Percentiles rank a stretch among this genome's conserved stretches.
These are phyloP conservation scores for Eurystomus glaucurus DNA, from an alignment of 2,797 vertebrate species.

Conservation along the genomic window DNA sequence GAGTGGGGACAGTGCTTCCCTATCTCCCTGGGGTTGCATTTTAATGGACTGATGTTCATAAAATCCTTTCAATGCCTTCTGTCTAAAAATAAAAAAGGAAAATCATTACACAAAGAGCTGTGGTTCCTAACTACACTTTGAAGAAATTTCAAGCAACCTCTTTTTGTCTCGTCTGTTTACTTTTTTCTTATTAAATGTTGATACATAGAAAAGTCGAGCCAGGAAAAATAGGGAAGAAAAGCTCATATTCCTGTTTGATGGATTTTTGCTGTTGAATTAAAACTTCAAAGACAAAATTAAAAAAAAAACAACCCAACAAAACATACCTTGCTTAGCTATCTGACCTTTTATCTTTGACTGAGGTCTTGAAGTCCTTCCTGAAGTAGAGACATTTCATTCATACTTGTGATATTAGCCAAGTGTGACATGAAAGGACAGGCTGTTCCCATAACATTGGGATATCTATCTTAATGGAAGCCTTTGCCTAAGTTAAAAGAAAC, in stretches of 20 bases:
- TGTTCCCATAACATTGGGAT: background rate
- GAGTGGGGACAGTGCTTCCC: background rate
- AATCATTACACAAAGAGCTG: background rate
- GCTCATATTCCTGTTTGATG: background rate
- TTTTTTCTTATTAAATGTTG: background rate
- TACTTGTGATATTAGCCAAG: background rate
- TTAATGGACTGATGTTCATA: conserved; percentile 19
- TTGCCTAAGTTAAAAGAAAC: conserved; percentile 21
- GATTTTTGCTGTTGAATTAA: background rate
- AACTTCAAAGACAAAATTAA: conserved; percentile 3
- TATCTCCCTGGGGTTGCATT: background rate
- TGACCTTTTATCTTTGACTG: conserved; percentile 21
- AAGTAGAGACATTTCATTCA: background rate
- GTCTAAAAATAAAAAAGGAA: background rate
- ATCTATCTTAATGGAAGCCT: background rate
- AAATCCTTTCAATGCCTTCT: background rate
- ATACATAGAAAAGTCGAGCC: background rate
- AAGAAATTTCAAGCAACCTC: background rate
- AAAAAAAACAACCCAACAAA: background rate
- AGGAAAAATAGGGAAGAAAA: background rate
- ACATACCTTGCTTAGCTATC: background rate
- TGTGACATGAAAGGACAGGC: conserved; percentile 2
- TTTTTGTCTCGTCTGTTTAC: background rate
- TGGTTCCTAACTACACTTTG: background rate
- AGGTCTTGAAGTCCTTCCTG: background rate